phyloP scores from a whole-genome alignment of 2,888 invertebrate species.

The Pollenia amentaria region DNA sequence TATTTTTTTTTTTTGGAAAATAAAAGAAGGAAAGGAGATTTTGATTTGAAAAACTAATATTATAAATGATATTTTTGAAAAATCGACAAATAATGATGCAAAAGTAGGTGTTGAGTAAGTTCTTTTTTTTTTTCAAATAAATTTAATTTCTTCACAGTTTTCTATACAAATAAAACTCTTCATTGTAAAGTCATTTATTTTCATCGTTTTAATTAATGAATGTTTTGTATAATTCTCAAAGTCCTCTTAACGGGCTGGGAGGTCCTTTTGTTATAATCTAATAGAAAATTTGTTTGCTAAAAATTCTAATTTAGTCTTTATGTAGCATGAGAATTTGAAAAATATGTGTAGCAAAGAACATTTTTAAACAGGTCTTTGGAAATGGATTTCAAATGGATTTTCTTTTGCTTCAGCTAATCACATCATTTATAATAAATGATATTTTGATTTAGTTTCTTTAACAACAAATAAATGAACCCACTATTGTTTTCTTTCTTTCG shows the following conservation, averaged over 20 bases:
- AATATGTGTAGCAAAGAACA: slow-evolving; percentile 35
- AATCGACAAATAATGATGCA: slow-evolving; percentile 66
- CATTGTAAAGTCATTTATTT: slow-evolving; percentile 66
- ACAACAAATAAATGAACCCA: slow-evolving; percentile 56
- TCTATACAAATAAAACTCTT: slow-evolving; percentile 4
- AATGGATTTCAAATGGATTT: slow-evolving; percentile 42
- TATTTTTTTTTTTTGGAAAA: neutral
- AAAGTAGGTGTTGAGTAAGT: slow-evolving; percentile 69
- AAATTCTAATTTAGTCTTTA: slow-evolving; percentile 6
- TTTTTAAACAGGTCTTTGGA: slow-evolving; percentile 44
- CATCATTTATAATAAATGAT: slow-evolving; percentile 67
- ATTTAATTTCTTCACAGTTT: slow-evolving; percentile 3
- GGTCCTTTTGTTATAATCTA: slow-evolving; percentile 41
- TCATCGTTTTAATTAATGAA: slow-evolving; percentile 57
- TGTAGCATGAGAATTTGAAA: slow-evolving; percentile 49
- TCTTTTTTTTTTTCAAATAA: slow-evolving; percentile 9
- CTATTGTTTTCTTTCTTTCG: slow-evolving; percentile 36
- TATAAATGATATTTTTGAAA: slow-evolving; percentile 72
- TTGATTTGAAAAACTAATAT: slow-evolving; percentile 20
- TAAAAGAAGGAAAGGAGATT: neutral
- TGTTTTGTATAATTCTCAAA: slow-evolving; percentile 36
- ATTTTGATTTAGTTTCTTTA: slow-evolving; percentile 68
- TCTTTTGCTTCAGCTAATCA: slow-evolving; percentile 48
- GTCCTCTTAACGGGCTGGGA: slow-evolving; percentile 40
- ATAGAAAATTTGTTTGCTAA: slow-evolving; percentile 35